Base-by-base conservation (phyloP, 1,140 invertebrate species). In the Cotesia typhae region DNA sequence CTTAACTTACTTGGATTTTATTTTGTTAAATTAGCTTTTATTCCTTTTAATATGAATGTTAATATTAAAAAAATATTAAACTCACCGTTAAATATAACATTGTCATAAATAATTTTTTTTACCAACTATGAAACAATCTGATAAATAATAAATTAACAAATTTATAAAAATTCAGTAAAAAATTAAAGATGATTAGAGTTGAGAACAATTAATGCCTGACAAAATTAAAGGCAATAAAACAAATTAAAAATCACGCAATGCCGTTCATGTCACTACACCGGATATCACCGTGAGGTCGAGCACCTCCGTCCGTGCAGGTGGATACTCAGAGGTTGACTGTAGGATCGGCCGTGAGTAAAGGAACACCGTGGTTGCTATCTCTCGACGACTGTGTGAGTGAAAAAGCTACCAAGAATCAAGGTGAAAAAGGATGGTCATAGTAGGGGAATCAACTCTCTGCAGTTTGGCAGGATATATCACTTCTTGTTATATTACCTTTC, bases 311-410 rank as follows among this genome's bases (percentile, higher is more conserved):
- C 81, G 85, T 82, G 79, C 84, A 86, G 84, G 83, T 86, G 83
- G 83, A 84, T 85, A 81, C 84, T 81, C 83, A 86, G 81, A 85
- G 85, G 84, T 87, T 84, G 84, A 87, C 85, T 87, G 84, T 81
- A 78, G 81, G 82, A 82, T 83, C 77, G 69, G 35, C 41, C 41
- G 82, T 84, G 84, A 84, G 82, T 83, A 83, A 83, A 80, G 79
- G 80, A 69, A 67, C 36, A 68, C 74, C 80, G 76, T 79, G 78
- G 78, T 67, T 36, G 64, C 14, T 59, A 55, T 55, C 17, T 59
- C 64, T 38, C 35, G 41, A 66, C 36, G 71, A 67, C 47, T 70
- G 59, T 68, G 65, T 59, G 72, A 36, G 63, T 60, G 67, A 76
- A 74, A 77, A 77, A 73, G 75, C 70, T 63, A 83, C 70, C 74